These are phyloP conservation scores for Pegoplata infirma DNA, from an alignment of 2,888 invertebrate species.

Conservation along the genomic window DNA sequence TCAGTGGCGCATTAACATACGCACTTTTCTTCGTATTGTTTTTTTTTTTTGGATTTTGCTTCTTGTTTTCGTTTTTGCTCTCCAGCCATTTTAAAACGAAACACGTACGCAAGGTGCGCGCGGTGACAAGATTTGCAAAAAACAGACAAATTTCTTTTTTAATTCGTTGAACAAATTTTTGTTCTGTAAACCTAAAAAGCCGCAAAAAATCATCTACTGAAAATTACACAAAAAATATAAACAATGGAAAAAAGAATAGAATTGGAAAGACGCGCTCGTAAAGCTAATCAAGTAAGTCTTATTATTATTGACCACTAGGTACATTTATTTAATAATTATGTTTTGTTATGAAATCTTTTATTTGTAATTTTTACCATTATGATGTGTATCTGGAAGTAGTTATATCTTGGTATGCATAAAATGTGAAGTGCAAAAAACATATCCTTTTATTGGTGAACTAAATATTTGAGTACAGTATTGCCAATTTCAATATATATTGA, in stretches of 20 bases:
- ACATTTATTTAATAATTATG: not conserved
- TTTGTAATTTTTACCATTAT: no score
- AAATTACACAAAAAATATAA: conserved; percentile 27
- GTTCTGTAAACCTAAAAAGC: not conserved
- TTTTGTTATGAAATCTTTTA: no score
- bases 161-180: conserved; percentile 1
- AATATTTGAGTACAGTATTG: no score
- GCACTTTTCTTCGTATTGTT: conserved; percentile 7
- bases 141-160: not conserved
- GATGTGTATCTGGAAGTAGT: not conserved
- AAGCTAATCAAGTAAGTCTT: conserved; percentile 90
- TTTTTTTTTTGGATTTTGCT: not conserved
- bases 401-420: not conserved
- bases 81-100: not conserved
- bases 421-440: not conserved
- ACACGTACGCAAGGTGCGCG: conserved; percentile 49
- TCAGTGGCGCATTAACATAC: conserved; percentile 27
- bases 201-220: conserved; percentile 13
- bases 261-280: conserved; percentile 94
- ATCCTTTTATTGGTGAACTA: no score
- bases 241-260: conserved; percentile 96
- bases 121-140: conserved; percentile 29
- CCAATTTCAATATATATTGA: not conserved
- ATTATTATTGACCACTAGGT: no score
- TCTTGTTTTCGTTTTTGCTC: not conserved